These are phyloP conservation scores for Temnothorax rugatulus DNA, from an alignment of 2,888 invertebrate genomes.

Conservation along the genomic window DNA sequence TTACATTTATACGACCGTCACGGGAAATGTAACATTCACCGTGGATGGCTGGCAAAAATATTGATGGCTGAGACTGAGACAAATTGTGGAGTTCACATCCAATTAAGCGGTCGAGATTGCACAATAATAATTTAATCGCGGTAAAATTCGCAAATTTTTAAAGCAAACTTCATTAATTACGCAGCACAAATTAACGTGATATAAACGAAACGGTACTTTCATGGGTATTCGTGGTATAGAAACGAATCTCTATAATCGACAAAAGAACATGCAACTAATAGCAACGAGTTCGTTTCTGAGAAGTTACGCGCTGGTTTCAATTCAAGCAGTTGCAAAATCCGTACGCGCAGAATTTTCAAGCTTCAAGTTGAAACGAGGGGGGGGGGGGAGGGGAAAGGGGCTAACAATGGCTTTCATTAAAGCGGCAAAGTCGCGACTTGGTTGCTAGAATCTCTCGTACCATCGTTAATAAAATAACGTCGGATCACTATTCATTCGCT, in stretches of 20 bases:
- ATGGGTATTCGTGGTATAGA: background rate
- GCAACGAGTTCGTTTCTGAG: constrained; percentile 4
- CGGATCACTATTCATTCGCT: constrained; percentile 43
- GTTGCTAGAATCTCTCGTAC: constrained; percentile 50
- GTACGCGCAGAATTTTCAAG: constrained; percentile 39
- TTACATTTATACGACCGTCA: constrained; percentile 37
- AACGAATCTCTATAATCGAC: constrained; percentile 13
- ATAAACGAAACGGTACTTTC: background rate
- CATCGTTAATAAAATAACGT: constrained; percentile 63
- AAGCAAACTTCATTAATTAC: constrained; percentile 2
- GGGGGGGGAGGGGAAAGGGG: background rate
- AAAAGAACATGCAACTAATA: constrained; percentile 29
- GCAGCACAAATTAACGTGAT: background rate
- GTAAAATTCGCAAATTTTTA: background rate
- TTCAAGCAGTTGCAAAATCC: constrained; percentile 54
- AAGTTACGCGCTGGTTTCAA: constrained; percentile 53
- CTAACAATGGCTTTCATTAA: constrained; percentile 74
- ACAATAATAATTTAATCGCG: background rate
- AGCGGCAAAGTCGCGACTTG: constrained; percentile 58
- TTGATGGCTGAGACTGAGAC: background rate
- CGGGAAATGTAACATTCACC: constrained; percentile 8
- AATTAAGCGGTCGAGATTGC: constrained; percentile 33
- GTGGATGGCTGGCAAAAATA: constrained; percentile 10
- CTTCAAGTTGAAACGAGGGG: constrained; percentile 36
- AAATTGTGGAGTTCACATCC: constrained; percentile 10